Base-by-base conservation (phyloP, 2,113 vertebrate species). In the Nerophis ophidion region DNA sequence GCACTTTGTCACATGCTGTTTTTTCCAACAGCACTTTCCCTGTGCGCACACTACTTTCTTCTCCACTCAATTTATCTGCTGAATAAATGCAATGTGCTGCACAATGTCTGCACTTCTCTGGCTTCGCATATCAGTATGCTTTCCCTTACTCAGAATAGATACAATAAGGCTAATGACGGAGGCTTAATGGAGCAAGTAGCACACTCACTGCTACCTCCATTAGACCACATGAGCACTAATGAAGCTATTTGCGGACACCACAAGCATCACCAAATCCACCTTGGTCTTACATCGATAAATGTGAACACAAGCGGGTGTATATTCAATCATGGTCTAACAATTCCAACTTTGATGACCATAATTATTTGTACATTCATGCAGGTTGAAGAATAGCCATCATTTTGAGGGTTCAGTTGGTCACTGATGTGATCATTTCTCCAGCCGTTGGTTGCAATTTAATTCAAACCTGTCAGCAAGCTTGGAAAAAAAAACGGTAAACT, bases 201-300 rank as follows among this genome's bases (percentile, higher is more conserved):
- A 53, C 51, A 36, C 33, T 53, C 51, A 36, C 33, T 53, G 51
- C 33, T 53, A 35, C 51, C 4, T 53, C 51, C 51, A 53, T 53
- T 53, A 53, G 33, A 8, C 35, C 13, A 35, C 51, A 53, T n/a
- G 35, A n/a, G 51, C 33, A 33, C 33, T 35, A 53, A 53, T 53
- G 33, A 34, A 52, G 33, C 35, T 35, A 53, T 53, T n/a, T 53
- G 51, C 7, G 33, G 33, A 34, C 33, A n/a, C 34, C 26, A 50
- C 19, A 53, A 53, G 51, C 9, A 53, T 6, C 13, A 53, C 33
- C 35, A 53, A 53, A 53, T 53, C 15, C 33, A 36, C 51, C 11
- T 53, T 34, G 14, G 13, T 36, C 12, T 9, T 9, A 53, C 51
- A 36, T 36, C 33, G 40, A 26, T 26, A 26, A 26, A 26, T 26